phyloP scores from a whole-genome alignment of 2,113 vertebrate genomes.

The Mustela nigripes region DNA sequence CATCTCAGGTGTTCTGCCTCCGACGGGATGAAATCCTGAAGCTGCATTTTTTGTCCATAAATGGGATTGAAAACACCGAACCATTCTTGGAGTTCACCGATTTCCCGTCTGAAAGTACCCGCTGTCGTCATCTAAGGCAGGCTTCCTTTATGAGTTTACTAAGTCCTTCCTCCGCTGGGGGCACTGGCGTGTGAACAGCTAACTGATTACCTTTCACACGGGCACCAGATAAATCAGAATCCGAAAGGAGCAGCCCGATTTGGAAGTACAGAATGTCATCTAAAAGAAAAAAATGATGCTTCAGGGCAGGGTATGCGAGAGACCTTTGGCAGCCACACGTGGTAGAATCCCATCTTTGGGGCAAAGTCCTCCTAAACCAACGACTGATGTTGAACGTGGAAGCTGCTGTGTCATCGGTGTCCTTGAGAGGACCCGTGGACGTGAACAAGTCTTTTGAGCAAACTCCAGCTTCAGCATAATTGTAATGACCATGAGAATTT shows the following conservation, averaged over 20 bases:
- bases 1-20: neutral
- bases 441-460: accelerated
- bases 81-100: accelerated
- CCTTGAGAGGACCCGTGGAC: accelerated
- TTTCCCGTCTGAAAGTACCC: accelerated
- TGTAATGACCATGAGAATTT: neutral
- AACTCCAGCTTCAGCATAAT: neutral
- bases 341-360: accelerated
- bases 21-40: neutral
- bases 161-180: neutral
- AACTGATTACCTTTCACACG: accelerated
- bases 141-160: neutral
- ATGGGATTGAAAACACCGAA: too few species aligned
- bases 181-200: accelerated
- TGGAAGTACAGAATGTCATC: accelerated
- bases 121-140: accelerated
- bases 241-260: accelerated
- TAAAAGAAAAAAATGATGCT: accelerated
- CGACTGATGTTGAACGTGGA: accelerated
- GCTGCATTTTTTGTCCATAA: neutral
- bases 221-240: neutral
- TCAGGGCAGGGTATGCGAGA: accelerated
- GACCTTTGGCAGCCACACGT: accelerated
- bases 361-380: neutral
- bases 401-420: accelerated